Evolutionary conservation across 2,888 invertebrate species (phyloP), one percentile per base, ranked within the genome.

Genomic region (Drepanosiphum platanoidis): DNA sequence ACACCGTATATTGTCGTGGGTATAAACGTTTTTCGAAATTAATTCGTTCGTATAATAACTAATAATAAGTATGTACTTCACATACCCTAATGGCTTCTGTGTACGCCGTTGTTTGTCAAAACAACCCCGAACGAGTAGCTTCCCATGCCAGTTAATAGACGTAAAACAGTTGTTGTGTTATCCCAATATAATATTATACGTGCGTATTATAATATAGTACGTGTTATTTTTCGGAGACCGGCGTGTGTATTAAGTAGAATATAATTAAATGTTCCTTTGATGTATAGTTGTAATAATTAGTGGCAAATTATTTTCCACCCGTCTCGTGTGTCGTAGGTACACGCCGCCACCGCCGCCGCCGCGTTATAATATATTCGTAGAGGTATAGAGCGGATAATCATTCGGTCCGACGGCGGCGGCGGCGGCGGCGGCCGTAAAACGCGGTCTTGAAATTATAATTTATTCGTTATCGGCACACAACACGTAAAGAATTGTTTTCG

Each of bases 261-360:
- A 46, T 46, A 42, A 72, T 72, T 72, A 72, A 46, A 72, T 72
- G 46, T 42, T 46, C 30, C 8, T 46, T 30, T 46, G 27, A 30
- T 46, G 46, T 58, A 4, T 30, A 46, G 18, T 27, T 9, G 27
- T 72, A 22, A 18, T 72, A 72, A 46, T 46, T 18, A 42, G 30
- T 30, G 72, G 46, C 30, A 46, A 74, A 74, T 74, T 22, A 32
- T 74, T 74, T 52, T 79, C 30, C 22, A 64, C 22, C 9, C n/a
- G 64, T 36, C 42, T 30, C 13, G 30, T 64, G 18, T 36, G 58
- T 58, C 15, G 34, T 66, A 22, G 34, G 70, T 34, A 52, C 18
- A 52, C 18, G 18, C 18, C 11, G 18, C 52, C 11, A 22, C 52
- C 15, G 11, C 0, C 18, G 18, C 7, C 13, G 13, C 13, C 42